Evolutionary conservation across 1,140 invertebrate species (phyloP), one percentile per base, ranked within the genome.

Genomic region (Sitophilus oryzae): DNA sequence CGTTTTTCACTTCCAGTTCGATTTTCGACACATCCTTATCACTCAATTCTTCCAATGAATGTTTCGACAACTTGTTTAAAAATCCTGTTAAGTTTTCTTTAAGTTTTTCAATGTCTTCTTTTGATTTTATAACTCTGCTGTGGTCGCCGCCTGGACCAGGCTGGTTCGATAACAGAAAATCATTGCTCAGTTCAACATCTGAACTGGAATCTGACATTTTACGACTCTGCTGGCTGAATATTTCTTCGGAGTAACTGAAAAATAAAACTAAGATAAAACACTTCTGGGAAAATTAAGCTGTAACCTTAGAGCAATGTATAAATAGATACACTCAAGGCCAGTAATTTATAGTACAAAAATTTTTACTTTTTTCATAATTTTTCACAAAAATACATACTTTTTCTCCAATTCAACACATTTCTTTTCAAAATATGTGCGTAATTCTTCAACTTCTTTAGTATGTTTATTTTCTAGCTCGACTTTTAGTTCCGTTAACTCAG

Each of bases 361-460:
- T n/a, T n/a, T n/a, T n/a, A n/a, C n/a, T n/a, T n/a, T n/a, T n/a
- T n/a, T n/a, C n/a, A n/a, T n/a, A n/a, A n/a, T n/a, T n/a, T n/a
- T n/a, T n/a, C n/a, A n/a, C n/a, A n/a, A 36, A 47, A 2, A 54
- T 14, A 68, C 73, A 74, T 69, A 86, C 76, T 86, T 82, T 63
- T 86, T 85, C 67, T 86, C 83, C 70, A 89, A 77, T 59, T 88
- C 83, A 0, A 80, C 75, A 65, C 85, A 88, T 66, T 87, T 87
- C 65, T 83, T 76, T 56, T 88, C 86, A 64, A 88, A 89, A 62
- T 88, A 89, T 1, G 78, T 85, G 38, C 86, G 75, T 16, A 89
- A 62, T 58, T 88, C 83, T 65, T 88, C 85, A 79, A 88, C 82
- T 66, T 89, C 83, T 48, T 81, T 81, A 11, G 79, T 72, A 67